Conservation (phyloP, 2,797 vertebrate species). For the Chloroceryle inda region DNA sequence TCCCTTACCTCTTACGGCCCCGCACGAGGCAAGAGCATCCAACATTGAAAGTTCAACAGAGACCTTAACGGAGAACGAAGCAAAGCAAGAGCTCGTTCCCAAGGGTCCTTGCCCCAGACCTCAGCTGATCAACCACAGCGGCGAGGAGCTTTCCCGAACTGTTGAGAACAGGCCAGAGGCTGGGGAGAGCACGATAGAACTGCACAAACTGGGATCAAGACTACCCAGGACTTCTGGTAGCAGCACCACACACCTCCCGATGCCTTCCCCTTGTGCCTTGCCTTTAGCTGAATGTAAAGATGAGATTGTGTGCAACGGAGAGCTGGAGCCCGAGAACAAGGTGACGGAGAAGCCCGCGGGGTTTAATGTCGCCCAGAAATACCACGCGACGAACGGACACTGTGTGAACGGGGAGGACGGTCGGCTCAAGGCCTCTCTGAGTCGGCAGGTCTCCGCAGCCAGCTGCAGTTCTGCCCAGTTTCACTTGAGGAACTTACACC, state of each 20-base stretch:
- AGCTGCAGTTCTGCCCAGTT: constrained; percentile 88
- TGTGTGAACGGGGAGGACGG: constrained; percentile 81
- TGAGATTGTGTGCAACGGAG: constrained; percentile 84
- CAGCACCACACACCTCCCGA: constrained; percentile 70
- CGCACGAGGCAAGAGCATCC: constrained; percentile 80
- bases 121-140: constrained; percentile 37
- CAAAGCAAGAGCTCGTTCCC: constrained; percentile 67
- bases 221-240: constrained; percentile 85
- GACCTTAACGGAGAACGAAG: constrained; percentile 87
- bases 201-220: constrained; percentile 59
- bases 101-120: constrained; percentile 40
- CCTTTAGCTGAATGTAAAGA: constrained; percentile 82
- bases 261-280: constrained; percentile 90
- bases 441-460: constrained; percentile 86
- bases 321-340: constrained; percentile 81
- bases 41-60: constrained; percentile 90
- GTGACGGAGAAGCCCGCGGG: constrained; percentile 29
- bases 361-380: constrained; percentile 31
- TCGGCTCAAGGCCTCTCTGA: constrained; percentile 81
- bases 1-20: constrained; percentile 63
- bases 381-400: constrained; percentile 76
- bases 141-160: constrained; percentile 45
- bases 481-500: constrained; percentile 85
- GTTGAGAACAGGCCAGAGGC: constrained; percentile 34
- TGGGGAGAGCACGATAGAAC: constrained; percentile 74